Evolutionary conservation across 2,113 vertebrate genomes (phyloP).

Genomic region (Nycticorax nycticorax): DNA sequence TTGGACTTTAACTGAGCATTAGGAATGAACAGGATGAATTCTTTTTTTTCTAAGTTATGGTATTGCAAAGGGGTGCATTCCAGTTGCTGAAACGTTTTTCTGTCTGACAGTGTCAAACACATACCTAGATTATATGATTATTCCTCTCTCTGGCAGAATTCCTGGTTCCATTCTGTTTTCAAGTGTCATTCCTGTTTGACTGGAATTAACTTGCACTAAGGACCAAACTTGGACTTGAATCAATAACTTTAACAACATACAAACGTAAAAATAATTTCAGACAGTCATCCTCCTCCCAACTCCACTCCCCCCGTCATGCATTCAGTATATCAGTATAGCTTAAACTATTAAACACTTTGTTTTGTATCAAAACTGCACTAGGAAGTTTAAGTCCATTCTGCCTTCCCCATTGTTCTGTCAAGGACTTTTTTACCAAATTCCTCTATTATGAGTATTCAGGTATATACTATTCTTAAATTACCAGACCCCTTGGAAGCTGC

Average conservation of each 20-base stretch:
- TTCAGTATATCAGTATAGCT: not conserved
- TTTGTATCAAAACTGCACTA: not conserved
- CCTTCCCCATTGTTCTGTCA: not conserved
- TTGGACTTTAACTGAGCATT: not conserved
- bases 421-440: not conserved
- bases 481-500: not conserved
- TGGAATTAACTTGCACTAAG: not conserved
- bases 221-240: not conserved
- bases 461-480: not conserved
- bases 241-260: not conserved
- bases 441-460: not conserved
- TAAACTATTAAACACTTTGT: not conserved
- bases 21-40: not conserved
- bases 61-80: not conserved
- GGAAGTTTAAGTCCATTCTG: not conserved
- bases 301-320: rapidly evolving
- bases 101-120: not conserved
- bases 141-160: not conserved
- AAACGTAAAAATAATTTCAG: not conserved
- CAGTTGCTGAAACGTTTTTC: not conserved
- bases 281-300: not conserved
- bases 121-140: not conserved
- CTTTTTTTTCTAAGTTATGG: not conserved
- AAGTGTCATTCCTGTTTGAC: not conserved
- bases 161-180: not conserved